These are phyloP conservation scores for Colletes collaris DNA, from an alignment of 2,888 invertebrate genomes.

Conservation along the genomic window DNA sequence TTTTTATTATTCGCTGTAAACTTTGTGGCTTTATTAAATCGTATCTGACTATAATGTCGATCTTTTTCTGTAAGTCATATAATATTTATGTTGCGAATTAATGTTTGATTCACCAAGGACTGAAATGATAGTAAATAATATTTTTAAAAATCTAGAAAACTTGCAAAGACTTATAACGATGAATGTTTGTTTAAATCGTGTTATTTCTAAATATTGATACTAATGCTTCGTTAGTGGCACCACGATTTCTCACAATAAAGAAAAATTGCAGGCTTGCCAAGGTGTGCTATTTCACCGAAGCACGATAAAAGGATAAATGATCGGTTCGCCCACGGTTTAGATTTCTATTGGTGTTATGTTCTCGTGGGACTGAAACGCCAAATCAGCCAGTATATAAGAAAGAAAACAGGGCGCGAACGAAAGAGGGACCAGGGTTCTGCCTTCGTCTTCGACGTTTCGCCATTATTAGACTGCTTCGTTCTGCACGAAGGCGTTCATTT, in stretches of 20 bases:
- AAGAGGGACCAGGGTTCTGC: conserved; percentile 50
- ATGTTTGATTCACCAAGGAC: too few species aligned
- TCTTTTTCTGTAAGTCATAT: too few species aligned
- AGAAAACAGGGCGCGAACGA: conserved; percentile 58
- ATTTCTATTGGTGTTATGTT: conserved; percentile 51
- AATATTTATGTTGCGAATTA: too few species aligned
- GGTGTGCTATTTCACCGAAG: conserved; percentile 21
- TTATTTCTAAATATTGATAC: background rate
- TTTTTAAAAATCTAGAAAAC: too few species aligned
- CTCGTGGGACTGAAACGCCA: conserved; percentile 69
- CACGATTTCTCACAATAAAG: background rate
- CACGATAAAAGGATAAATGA: conserved; percentile 71
- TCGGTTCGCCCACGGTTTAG: conserved; percentile 59
- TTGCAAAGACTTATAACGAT: too few species aligned
- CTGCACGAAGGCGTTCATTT: conserved; percentile 77
- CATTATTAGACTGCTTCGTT: conserved; percentile 78
- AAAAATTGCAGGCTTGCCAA: conserved; percentile 10
- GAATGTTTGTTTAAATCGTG: background rate
- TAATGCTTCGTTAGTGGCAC: background rate
- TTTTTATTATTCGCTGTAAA: too few species aligned
- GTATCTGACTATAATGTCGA: too few species aligned
- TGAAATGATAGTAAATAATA: too few species aligned
- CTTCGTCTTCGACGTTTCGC: conserved; percentile 67
- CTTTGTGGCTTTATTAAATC: too few species aligned
- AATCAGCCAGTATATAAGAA: conserved; percentile 64